These are phyloP conservation scores for Drosophila insularis DNA, from an alignment of 1,140 invertebrate genomes.

Conservation along the genomic window DNA sequence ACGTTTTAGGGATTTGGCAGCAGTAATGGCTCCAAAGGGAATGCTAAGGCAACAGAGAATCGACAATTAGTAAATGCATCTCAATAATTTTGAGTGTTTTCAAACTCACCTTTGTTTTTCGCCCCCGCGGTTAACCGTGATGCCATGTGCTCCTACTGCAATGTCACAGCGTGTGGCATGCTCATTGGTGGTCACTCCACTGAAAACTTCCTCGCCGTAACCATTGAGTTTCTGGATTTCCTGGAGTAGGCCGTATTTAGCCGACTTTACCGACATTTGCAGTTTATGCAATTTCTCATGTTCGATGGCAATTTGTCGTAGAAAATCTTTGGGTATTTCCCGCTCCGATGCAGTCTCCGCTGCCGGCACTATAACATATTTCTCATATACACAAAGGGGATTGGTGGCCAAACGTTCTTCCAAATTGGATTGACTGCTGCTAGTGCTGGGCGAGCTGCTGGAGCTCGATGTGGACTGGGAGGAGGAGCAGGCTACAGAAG, in stretches of 20 bases:
- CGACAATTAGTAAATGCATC: neutral
- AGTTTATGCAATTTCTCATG: constrained; percentile 75
- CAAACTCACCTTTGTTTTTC: constrained; percentile 78
- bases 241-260: constrained; percentile 91
- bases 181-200: constrained; percentile 85
- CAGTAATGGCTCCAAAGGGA: constrained; percentile 91
- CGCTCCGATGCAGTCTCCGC: constrained; percentile 11
- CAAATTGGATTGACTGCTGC: constrained; percentile 63
- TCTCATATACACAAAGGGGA: constrained; percentile 68
- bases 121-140: constrained; percentile 87
- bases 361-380: constrained; percentile 64
- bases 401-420: constrained; percentile 65
- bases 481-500: constrained; percentile 35
- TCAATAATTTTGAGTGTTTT: neutral
- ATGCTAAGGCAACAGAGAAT: constrained; percentile 85
- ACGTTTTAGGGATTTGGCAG: constrained; percentile 89
- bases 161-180: constrained; percentile 73
- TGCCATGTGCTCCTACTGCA: constrained; percentile 90
- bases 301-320: constrained; percentile 73
- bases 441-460: constrained; percentile 67
- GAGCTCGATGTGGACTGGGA: constrained; percentile 53
- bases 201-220: constrained; percentile 93
- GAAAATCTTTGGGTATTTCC: constrained; percentile 64
- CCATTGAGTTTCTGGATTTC: constrained; percentile 88
- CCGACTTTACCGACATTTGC: constrained; percentile 82